Conservation (phyloP, 2,888 invertebrate genomes). For the Heliconius ismenius region DNA sequence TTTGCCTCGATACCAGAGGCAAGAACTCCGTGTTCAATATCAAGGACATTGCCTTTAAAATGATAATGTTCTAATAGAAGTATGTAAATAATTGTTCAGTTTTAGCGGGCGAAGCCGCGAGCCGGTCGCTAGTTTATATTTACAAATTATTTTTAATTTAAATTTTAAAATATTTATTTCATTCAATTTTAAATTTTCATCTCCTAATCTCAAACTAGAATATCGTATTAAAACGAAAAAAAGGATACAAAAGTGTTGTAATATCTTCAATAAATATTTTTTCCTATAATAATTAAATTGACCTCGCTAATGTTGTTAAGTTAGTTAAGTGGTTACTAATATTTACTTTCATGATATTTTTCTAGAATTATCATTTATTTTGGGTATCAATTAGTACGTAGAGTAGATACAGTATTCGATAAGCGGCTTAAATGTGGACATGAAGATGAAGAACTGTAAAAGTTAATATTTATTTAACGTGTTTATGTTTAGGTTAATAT, state of each 20-base stretch:
- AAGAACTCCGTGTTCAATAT: no score
- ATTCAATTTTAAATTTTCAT: neutral
- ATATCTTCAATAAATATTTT: slow-evolving; percentile 27
- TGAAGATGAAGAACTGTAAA: neutral
- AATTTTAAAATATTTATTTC: no score
- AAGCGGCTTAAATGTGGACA: neutral
- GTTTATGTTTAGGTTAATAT: neutral
- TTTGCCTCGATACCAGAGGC: no score
- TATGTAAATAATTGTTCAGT: no score
- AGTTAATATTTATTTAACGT: slow-evolving; percentile 13
- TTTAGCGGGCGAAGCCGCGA: no score
- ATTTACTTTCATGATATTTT: slow-evolving; percentile 25
- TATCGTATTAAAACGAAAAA: neutral
- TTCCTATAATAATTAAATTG: slow-evolving; percentile 26
- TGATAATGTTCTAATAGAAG: no score
- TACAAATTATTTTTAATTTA: no score
- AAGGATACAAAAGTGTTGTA: slow-evolving; percentile 17
- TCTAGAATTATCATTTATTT: slow-evolving; percentile 12
- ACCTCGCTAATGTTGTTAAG: slow-evolving; percentile 32
- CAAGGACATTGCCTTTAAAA: no score
- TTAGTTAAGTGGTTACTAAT: slow-evolving; percentile 22
- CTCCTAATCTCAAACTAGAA: slow-evolving; percentile 1
- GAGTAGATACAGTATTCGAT: slow-evolving; percentile 1
- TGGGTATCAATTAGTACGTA: neutral
- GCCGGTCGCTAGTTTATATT: no score